These are phyloP conservation scores for Sepiola atlantica DNA, from an alignment of 2,888 invertebrate genomes.

Conservation along the genomic window DNA sequence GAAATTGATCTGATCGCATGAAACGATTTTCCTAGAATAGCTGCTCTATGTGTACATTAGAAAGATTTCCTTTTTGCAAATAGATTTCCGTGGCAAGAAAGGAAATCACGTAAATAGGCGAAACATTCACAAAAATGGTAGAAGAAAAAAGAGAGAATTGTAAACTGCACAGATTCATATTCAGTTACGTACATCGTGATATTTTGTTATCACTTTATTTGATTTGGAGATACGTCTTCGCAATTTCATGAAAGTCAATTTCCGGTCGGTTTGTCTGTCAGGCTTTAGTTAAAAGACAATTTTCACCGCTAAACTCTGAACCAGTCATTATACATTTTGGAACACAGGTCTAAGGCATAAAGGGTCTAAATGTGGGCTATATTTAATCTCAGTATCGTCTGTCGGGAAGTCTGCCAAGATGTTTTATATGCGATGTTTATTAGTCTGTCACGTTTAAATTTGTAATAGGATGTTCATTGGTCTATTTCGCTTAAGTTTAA, in stretches of 20 bases:
- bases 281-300: background rate
- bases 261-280: background rate
- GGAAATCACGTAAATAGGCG: background rate
- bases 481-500: no score
- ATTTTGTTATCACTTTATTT: no score
- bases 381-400: no score
- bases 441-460: no score
- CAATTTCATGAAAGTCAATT: background rate
- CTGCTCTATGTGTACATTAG: background rate
- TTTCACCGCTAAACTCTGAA: no score
- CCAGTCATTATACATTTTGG: no score
- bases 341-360: no score
- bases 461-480: no score
- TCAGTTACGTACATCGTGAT: background rate
- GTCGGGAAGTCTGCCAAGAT: no score
- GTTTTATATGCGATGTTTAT: no score
- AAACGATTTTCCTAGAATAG: constrained; percentile 10
- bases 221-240: no score
- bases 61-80: constrained; percentile 20
- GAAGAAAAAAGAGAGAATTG: background rate
- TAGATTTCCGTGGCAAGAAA: background rate
- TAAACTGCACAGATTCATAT: background rate
- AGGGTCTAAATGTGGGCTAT: no score
- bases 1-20: background rate
- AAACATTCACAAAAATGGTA: background rate